A percentile compares a stretch with the other conserved stretches of the same genome.
phyloP scores from a whole-genome alignment of 2,797 vertebrate species.

The Setipinna tenuifilis region DNA sequence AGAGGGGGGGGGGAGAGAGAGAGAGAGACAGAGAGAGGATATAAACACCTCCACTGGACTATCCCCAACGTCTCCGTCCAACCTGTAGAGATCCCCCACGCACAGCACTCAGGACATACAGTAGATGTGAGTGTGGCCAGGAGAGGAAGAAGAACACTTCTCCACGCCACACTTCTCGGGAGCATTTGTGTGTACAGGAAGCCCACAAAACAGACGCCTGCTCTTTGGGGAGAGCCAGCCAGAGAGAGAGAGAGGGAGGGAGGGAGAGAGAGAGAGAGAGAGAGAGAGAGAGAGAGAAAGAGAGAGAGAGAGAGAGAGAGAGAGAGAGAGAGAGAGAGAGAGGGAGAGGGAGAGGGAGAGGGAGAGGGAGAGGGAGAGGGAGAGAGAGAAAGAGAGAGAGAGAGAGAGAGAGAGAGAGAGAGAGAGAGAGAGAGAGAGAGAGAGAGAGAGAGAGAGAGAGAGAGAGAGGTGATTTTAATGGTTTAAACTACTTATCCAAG shows the following conservation, averaged over 20 bases:
- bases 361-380: conserved; percentile 21
- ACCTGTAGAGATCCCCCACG: no score
- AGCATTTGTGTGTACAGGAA: no score
- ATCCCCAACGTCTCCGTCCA: no score
- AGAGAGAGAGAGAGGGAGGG: conserved; percentile 28
- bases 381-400: neutral
- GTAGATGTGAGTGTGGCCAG: no score
- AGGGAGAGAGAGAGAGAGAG: conserved; percentile 26
- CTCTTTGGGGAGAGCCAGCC: neutral
- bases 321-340: neutral
- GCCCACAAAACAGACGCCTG: no score
- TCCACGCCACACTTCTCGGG: no score
- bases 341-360: neutral
- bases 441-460: neutral
- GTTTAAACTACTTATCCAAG: neutral
- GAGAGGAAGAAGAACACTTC: no score
- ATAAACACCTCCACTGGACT: neutral
- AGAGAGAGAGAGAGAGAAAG: conserved; percentile 7
- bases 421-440: neutral
- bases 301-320: neutral
- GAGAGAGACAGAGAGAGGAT: no score
- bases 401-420: neutral
- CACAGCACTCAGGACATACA: no score
- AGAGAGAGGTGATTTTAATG: neutral
- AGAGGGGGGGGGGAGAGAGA: no score